Evolutionary conservation across 1,140 invertebrate genomes (phyloP).

Genomic region (Eubasilissa regina): DNA sequence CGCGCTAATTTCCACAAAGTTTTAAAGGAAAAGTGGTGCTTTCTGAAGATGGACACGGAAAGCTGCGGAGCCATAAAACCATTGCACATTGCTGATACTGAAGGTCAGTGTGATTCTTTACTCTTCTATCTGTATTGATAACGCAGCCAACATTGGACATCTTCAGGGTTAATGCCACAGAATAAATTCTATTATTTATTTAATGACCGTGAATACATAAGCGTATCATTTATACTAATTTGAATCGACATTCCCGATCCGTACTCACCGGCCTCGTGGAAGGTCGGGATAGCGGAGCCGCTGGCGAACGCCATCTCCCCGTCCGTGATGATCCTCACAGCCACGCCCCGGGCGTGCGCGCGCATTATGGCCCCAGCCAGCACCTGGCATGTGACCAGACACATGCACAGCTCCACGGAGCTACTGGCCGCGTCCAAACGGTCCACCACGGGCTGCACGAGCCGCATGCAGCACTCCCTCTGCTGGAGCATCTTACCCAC

Average conservation of each 20-base stretch:
- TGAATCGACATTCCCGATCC: background rate
- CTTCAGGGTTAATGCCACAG: no score
- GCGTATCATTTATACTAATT: background rate
- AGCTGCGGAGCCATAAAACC: no score
- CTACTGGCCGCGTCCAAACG: background rate
- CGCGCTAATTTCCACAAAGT: no score
- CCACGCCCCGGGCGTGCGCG: constrained; percentile 10
- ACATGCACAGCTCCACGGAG: constrained; percentile 19
- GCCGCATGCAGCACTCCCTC: constrained; percentile 1
- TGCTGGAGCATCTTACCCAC: background rate
- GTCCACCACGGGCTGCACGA: no score
- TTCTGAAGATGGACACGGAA: no score
- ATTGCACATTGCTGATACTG: no score
- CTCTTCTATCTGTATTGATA: no score
- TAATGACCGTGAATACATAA: background rate
- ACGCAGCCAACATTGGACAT: no score
- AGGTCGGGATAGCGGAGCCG: background rate
- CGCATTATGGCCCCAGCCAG: background rate
- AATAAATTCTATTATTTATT: background rate
- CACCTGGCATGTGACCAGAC: constrained; percentile 9
- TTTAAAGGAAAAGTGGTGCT: no score
- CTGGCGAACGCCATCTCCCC: constrained; percentile 10
- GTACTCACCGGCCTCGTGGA: background rate
- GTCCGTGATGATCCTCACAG: constrained; percentile 1
- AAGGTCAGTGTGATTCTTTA: no score